Evolutionary conservation across 1,140 invertebrate genomes (phyloP).

Genomic region (Anastatus disparis): DNA sequence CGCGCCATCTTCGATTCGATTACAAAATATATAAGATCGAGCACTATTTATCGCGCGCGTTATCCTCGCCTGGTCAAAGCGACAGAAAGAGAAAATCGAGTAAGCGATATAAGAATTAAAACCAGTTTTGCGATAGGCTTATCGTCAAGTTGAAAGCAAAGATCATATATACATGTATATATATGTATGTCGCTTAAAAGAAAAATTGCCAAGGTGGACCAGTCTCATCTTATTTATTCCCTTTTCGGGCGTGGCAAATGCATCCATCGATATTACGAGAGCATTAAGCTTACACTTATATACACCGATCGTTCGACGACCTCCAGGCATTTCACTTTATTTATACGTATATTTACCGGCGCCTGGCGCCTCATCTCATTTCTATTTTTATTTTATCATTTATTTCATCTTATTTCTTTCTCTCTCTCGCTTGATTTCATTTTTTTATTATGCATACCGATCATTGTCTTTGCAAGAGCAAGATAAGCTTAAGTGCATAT

Average conservation of each 20-base stretch:
- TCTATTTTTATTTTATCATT: not conserved
- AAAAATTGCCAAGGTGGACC: slow-evolving; percentile 37
- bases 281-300: not conserved
- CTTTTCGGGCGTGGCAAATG: slow-evolving; percentile 23
- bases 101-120: slow-evolving; percentile 43
- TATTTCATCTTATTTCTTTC: not conserved
- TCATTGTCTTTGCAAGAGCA: not conserved
- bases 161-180: no score
- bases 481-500: no score
- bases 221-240: slow-evolving; percentile 25
- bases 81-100: slow-evolving; percentile 11
- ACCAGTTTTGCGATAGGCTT: slow-evolving; percentile 58
- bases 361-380: slow-evolving; percentile 1
- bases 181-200: no score
- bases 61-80: slow-evolving; percentile 12
- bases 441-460: no score
- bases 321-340: not conserved
- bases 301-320: slow-evolving; percentile 16
- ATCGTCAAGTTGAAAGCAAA: not conserved
- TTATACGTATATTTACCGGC: slow-evolving; percentile 13
- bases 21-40: no score
- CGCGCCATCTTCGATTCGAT: not conserved
- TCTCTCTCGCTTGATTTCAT: no score
- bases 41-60: slow-evolving; percentile 28
- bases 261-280: slow-evolving; percentile 27